Evolutionary conservation across 2,888 invertebrate genomes (phyloP).

Genomic region (Drosophila borborema): DNA sequence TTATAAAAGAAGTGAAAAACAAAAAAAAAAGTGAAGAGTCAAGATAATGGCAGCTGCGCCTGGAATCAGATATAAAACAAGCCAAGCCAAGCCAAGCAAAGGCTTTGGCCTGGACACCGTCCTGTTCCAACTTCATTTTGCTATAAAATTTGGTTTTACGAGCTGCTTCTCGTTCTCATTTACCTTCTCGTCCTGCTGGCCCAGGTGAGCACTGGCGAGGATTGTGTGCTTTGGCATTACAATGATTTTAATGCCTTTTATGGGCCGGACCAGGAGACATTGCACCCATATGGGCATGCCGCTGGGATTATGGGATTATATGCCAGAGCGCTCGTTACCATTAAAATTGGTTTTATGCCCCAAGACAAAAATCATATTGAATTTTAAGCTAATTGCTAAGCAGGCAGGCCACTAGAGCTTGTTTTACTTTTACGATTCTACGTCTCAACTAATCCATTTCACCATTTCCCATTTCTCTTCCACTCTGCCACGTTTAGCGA

Average conservation of each 20-base stretch:
- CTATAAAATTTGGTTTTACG: slow-evolving; percentile 75
- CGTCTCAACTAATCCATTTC: slow-evolving; percentile 20
- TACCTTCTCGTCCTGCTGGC: slow-evolving; percentile 42
- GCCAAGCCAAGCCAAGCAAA: slow-evolving; percentile 17
- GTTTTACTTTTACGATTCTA: slow-evolving; percentile 13
- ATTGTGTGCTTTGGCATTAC: slow-evolving; percentile 69
- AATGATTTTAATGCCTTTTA: slow-evolving; percentile 79
- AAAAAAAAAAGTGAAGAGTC: slow-evolving; percentile 19
- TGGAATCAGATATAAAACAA: slow-evolving; percentile 23
- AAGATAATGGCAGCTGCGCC: slow-evolving; percentile 56
- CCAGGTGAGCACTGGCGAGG: slow-evolving; percentile 64
- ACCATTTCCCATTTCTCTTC: slow-evolving; percentile 11
- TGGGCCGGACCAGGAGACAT: slow-evolving; percentile 59
- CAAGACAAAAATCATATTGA: slow-evolving; percentile 54
- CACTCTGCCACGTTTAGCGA: slow-evolving; percentile 44
- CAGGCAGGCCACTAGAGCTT: background rate
- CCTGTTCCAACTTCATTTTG: slow-evolving; percentile 53
- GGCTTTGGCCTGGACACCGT: slow-evolving; percentile 33
- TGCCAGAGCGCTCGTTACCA: slow-evolving; percentile 38
- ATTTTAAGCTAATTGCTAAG: slow-evolving; percentile 56
- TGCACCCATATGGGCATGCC: slow-evolving; percentile 74
- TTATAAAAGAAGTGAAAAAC: slow-evolving; percentile 60
- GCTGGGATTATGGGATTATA: slow-evolving; percentile 38
- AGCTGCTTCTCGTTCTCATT: slow-evolving; percentile 37
- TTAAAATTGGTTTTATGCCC: slow-evolving; percentile 66